phyloP scores from a whole-genome alignment of 1,140 invertebrate genomes.

The Akabosia matsudoensis region DNA sequence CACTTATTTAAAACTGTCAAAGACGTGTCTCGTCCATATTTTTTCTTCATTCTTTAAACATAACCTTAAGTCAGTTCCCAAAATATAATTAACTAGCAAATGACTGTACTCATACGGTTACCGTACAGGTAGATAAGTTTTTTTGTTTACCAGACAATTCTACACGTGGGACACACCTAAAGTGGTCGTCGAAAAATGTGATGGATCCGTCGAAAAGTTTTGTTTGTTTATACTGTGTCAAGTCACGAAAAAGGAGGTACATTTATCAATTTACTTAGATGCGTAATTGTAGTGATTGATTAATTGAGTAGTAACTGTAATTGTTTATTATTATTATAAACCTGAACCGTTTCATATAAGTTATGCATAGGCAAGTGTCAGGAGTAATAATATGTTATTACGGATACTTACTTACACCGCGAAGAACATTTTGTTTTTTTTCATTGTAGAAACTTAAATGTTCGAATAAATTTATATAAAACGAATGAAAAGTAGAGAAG shows the following conservation, averaged over 20 bases:
- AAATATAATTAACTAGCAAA: not conserved
- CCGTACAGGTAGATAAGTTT: not conserved
- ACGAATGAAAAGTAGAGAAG: not conserved
- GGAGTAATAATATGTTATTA: not conserved
- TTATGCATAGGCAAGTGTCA: conserved; percentile 23
- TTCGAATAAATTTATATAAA: not conserved
- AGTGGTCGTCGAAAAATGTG: too few species aligned
- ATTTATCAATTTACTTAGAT: not conserved
- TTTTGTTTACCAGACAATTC: not conserved
- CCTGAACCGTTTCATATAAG: conserved; percentile 9
- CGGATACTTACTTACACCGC: not conserved
- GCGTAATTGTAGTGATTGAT: not conserved
- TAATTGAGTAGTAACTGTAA: not conserved
- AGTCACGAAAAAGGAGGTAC: conserved; percentile 15
- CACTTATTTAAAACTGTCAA: not conserved
- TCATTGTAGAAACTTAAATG: too few species aligned
- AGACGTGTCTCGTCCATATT: not conserved
- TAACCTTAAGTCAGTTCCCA: not conserved
- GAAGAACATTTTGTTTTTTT: not conserved
- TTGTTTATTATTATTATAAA: not conserved
- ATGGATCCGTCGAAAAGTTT: too few species aligned
- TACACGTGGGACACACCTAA: not conserved
- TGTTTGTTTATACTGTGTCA: not conserved
- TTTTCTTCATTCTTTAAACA: too few species aligned
- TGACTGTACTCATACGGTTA: conserved; percentile 6